Base-by-base conservation (phyloP, 2,888 invertebrate genomes). In the Anodontia alba region DNA sequence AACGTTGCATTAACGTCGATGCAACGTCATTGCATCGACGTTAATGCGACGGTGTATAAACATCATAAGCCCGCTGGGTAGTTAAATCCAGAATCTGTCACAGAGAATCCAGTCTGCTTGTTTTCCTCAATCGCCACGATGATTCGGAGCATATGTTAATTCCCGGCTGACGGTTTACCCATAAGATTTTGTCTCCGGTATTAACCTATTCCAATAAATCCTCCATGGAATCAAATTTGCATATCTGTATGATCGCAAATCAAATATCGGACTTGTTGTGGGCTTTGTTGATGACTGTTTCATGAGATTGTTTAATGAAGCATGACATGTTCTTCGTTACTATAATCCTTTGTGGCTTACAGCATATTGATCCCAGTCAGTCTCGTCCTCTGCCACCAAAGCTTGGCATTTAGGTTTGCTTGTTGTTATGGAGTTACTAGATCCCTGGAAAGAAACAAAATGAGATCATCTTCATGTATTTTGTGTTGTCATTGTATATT, bases 241-340 rank as follows among this genome's bases (percentile, higher is more conserved):
- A 62, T 62, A 62, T 62, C 62, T 8, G 62, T 62, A 62, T 62
- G 33, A 62, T 62, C 62, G 62, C 62, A 62, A 62, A 62, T 62
- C 62, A 62, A 62, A 62, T 62, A 62, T 62, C 62, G 10, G 31
- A 62, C 62, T 62, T 12, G 33, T 33, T 62, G 62, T 62, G 62
- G 62, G 62, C 31, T 20, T 20, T 10, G 62, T 33, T 62, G 62
- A 62, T 62, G 62, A 62, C n/a, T 33, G 62, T 62, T 62, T 62
- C 62, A 62, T 62, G 62, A 62, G 62, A 62, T 62, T 62, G 62
- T 62, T 33, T 33, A 62, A 62, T 62, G 33, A 62, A 62, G 62
- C 62, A 33, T 62, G 62, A 62, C 62, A 62, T 62, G 17, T 33
- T 31, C 62, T 33, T 7, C 62, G 62, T 62, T 62, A 62, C 62